phyloP scores from a whole-genome alignment of 2,888 invertebrate genomes.

The Andrena trimmerana region DNA sequence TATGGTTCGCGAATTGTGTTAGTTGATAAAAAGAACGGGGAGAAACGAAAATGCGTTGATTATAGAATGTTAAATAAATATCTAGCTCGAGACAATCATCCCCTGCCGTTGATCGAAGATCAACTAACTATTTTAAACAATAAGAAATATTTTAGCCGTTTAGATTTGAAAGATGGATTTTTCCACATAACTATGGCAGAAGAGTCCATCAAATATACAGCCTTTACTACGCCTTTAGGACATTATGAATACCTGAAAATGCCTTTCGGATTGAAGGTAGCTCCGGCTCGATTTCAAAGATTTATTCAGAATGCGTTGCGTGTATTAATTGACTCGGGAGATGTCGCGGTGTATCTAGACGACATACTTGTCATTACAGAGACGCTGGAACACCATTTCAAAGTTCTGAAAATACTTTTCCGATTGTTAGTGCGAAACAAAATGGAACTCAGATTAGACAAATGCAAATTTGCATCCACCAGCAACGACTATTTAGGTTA shows the following conservation, averaged over 20 bases:
- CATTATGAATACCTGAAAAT: constrained; percentile 31
- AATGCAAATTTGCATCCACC: not conserved
- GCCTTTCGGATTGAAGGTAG: constrained; percentile 26
- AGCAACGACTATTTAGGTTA: constrained; percentile 21
- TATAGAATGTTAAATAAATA: constrained; percentile 21
- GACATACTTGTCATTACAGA: not conserved
- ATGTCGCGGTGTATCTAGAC: constrained; percentile 17
- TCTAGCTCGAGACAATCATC: constrained; percentile 13
- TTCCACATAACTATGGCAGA: not conserved
- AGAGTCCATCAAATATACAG: constrained; percentile 13
- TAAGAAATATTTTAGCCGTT: constrained; percentile 7
- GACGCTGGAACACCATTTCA: constrained; percentile 13
- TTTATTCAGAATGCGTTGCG: not conserved
- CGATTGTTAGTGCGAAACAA: not conserved
- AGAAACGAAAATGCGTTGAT: constrained; percentile 23
- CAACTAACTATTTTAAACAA: not conserved
- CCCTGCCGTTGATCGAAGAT: constrained; percentile 24
- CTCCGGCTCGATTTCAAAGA: constrained; percentile 1
- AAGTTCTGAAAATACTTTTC: not conserved
- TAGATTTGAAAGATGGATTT: constrained; percentile 35
- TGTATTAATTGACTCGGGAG: not conserved
- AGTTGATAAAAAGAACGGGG: constrained; percentile 21
- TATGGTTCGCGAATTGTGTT: constrained; percentile 21
- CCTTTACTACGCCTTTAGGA: constrained; percentile 16
- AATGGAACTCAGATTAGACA: constrained; percentile 15